These are phyloP conservation scores for Cistogaster globosa DNA, from an alignment of 2,888 invertebrate species.

Conservation along the genomic window DNA sequence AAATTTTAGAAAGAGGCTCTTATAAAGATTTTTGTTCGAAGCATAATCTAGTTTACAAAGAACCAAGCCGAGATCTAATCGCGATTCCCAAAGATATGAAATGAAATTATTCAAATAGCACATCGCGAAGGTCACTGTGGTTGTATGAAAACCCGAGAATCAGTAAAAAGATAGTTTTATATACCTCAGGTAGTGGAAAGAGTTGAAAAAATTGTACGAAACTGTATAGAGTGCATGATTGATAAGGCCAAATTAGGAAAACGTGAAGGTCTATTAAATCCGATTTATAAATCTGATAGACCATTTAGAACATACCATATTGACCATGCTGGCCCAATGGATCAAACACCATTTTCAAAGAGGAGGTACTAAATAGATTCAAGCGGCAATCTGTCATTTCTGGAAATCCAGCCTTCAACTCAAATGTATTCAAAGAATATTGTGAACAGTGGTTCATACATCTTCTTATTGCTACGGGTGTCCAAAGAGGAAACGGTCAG, in stretches of 20 bases:
- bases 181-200: background rate
- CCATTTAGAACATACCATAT: background rate
- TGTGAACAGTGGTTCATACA: background rate
- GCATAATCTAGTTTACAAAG: background rate
- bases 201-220: background rate
- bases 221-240: background rate
- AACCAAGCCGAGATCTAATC: background rate
- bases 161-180: background rate
- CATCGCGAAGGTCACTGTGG: constrained; percentile 3
- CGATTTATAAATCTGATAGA: background rate
- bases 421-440: background rate
- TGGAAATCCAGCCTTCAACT: background rate
- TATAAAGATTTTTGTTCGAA: background rate
- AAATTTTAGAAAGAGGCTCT: background rate
- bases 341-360: background rate
- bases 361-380: background rate
- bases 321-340: background rate
- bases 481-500: background rate
- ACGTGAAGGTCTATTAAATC: background rate
- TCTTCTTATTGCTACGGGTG: background rate
- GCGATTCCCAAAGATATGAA: background rate
- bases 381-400: background rate
- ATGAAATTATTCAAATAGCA: background rate
- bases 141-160: background rate
- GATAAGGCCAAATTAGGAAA: background rate